Conservation (phyloP, 2,113 vertebrate species). For the Aspiorhynchus laticeps region DNA sequence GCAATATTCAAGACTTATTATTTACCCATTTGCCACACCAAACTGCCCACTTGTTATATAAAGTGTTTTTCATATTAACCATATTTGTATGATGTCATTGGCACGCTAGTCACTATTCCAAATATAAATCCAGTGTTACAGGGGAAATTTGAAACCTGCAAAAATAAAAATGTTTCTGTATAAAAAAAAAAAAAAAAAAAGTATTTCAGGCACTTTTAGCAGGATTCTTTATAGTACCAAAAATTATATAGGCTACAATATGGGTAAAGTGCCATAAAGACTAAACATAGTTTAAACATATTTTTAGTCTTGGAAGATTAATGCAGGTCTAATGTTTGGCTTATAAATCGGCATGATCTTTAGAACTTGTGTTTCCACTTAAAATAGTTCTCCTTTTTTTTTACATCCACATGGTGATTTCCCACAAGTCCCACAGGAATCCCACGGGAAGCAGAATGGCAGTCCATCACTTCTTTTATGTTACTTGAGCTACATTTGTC, state of each 20-base stretch:
- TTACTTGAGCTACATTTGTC: constrained; percentile 16
- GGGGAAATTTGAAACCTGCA: constrained; percentile 64
- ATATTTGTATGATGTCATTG: constrained; percentile 76
- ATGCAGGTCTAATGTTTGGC: background rate
- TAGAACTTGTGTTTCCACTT: constrained; percentile 32
- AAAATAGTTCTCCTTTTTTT: background rate
- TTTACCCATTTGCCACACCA: constrained; percentile 52
- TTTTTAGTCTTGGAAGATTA: background rate
- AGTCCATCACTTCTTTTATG: constrained; percentile 19
- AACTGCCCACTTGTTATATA: constrained; percentile 69
- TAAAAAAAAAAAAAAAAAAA: constrained; percentile 35
- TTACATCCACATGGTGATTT: constrained; percentile 28
- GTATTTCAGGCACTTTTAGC: constrained; percentile 46
- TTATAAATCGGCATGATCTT: background rate
- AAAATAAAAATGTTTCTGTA: background rate
- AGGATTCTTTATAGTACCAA: background rate
- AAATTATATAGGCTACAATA: background rate
- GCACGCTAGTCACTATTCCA: constrained; percentile 71
- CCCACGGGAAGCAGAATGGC: constrained; percentile 2
- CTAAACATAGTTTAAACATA: constrained; percentile 38
- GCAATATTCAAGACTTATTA: constrained; percentile 18
- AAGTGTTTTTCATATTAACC: constrained; percentile 74
- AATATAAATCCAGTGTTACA: constrained; percentile 70
- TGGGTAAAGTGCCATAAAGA: background rate
- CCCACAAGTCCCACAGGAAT: constrained; percentile 31